These are phyloP conservation scores for Sebastes steindachneri DNA, from an alignment of 2,797 vertebrate species.

Conservation along the genomic window DNA sequence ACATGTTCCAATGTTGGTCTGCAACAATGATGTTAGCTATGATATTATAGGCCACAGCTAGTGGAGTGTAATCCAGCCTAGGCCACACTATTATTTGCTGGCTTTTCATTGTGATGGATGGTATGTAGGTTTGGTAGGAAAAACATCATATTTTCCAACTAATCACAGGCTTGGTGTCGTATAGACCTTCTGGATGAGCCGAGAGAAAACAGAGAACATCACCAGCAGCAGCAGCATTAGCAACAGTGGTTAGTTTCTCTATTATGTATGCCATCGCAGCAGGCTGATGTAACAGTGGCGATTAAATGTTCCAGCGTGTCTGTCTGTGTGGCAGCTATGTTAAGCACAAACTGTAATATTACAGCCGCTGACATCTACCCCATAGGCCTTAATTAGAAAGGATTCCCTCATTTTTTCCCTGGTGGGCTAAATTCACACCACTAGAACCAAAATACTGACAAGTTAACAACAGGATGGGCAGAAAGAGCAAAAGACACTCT, in stretches of 20 bases:
- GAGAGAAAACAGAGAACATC: slow-evolving; percentile 26
- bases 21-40: slow-evolving; percentile 9
- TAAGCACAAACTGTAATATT: slow-evolving; percentile 31
- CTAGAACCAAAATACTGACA: slow-evolving; percentile 28
- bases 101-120: slow-evolving; percentile 29
- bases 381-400: slow-evolving; percentile 29
- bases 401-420: slow-evolving; percentile 24
- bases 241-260: slow-evolving; percentile 9
- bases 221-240: not conserved
- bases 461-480: slow-evolving; percentile 17
- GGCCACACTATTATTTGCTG: slow-evolving; percentile 35
- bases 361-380: slow-evolving; percentile 12
- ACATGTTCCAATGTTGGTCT: slow-evolving; percentile 1
- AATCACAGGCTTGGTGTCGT: slow-evolving; percentile 39
- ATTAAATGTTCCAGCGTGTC: slow-evolving; percentile 44
- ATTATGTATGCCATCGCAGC: slow-evolving; percentile 10
- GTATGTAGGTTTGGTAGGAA: slow-evolving; percentile 38
- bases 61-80: not conserved
- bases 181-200: slow-evolving; percentile 18
- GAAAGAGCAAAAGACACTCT: not conserved
- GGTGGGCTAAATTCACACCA: not conserved
- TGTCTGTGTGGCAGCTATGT: slow-evolving; percentile 37
- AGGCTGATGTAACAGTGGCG: slow-evolving; percentile 33
- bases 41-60: slow-evolving; percentile 15
- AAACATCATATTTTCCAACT: slow-evolving; percentile 39